These are phyloP conservation scores for Metridium senile DNA, from an alignment of 92 coral and sea anemone genomes.

Conservation along the genomic window DNA sequence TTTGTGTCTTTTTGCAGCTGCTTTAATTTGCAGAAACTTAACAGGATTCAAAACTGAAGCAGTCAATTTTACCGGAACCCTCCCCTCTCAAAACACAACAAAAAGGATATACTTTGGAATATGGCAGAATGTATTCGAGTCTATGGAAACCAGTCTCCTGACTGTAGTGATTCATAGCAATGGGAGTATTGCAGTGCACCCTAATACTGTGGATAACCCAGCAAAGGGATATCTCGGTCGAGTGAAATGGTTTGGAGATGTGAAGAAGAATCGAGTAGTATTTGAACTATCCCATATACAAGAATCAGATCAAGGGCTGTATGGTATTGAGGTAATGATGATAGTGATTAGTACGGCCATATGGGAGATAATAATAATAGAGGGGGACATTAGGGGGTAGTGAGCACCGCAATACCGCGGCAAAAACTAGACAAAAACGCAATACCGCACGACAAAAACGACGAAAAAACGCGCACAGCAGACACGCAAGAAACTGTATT, in stretches of 20 bases:
- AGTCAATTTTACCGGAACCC: conserved; percentile 27
- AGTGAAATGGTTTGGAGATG: conserved; percentile 33
- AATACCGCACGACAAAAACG: too few species aligned
- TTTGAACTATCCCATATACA: conserved; percentile 23
- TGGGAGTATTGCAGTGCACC: neutral
- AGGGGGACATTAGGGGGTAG: too few species aligned
- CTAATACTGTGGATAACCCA: neutral
- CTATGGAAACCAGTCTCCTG: neutral
- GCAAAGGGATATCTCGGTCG: conserved; percentile 18
- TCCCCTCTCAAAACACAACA: neutral
- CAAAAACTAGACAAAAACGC: too few species aligned
- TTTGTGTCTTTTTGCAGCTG: neutral
- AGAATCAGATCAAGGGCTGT: conserved; percentile 12
- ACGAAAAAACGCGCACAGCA: too few species aligned
- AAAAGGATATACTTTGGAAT: conserved; percentile 36
- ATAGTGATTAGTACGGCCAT: too few species aligned
- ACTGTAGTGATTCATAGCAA: neutral
- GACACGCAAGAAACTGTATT: too few species aligned
- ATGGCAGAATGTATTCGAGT: neutral
- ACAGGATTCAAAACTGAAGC: conserved; percentile 18
- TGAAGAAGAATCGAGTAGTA: conserved; percentile 11
- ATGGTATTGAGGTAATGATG: conserved; percentile 37
- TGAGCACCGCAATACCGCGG: too few species aligned
- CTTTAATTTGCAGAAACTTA: neutral
- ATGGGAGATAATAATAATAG: too few species aligned